These are phyloP conservation scores for Poecilus cupreus DNA, from an alignment of 2,888 invertebrate species.

Conservation along the genomic window DNA sequence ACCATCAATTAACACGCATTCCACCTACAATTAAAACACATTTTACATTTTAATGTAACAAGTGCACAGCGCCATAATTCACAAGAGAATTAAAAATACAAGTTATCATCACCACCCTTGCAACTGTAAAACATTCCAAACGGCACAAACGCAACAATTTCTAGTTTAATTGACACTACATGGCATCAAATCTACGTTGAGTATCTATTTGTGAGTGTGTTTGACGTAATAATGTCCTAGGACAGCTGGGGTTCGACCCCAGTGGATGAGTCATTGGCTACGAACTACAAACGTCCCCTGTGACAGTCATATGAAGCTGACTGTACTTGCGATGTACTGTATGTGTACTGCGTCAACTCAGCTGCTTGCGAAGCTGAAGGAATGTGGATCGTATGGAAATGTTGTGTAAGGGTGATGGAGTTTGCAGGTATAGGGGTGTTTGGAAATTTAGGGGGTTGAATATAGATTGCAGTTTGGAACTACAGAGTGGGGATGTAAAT, in stretches of 20 bases:
- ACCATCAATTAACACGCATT: slow-evolving; percentile 33
- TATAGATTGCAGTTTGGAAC: slow-evolving; percentile 6
- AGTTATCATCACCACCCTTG: background rate
- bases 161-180: background rate
- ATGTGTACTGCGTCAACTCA: background rate
- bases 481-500: background rate
- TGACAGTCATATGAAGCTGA: background rate
- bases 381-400: background rate
- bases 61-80: background rate
- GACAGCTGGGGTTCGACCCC: slow-evolving; percentile 36
- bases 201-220: slow-evolving; percentile 10
- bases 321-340: background rate
- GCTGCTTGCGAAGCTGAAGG: background rate
- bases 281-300: background rate
- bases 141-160: background rate
- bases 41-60: slow-evolving; percentile 4
- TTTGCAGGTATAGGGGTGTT: background rate
- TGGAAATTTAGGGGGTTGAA: background rate
- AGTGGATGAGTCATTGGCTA: slow-evolving; percentile 21
- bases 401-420: background rate
- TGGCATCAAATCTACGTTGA: slow-evolving; percentile 30
- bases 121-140: background rate
- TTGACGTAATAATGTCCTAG: slow-evolving; percentile 42
- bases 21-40: background rate
- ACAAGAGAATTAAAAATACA: slow-evolving; percentile 13